Evolutionary conservation across 1,140 invertebrate genomes (phyloP), one percentile per base, ranked within the genome.

Genomic region (Drosophila arizonae): DNA sequence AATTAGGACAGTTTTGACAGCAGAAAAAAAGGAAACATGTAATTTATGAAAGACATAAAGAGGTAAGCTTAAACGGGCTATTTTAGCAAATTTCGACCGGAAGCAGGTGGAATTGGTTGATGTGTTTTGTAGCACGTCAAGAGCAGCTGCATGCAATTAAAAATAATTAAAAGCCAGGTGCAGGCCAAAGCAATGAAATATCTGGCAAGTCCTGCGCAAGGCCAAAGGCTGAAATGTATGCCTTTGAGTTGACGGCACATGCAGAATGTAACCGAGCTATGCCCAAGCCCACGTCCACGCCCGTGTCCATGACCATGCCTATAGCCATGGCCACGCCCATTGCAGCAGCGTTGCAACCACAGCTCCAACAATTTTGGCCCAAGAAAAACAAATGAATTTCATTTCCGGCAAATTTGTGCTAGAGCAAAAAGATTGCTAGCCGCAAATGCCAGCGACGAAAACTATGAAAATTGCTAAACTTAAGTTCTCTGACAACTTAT

Each of bases 401-500:
- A 87, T 88, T 86, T 86, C 79, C 82, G 82, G 74, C 82, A 82
- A 86, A 88, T 86, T 86, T 82, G 71, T 73, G 50, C 33, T 39
- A 6, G 64, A 48, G 76, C 77, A 79, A 79, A 81, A 76, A 81
- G 75, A 81, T 87, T 76, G 51, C 33, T 64, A 3, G 43, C 71
- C 71, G 60, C 65, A 84, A 75, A 77, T 71, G 72, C 62, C 57
- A 72, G 68, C 76, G 72, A 79, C 50, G 77, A 81, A 77, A 86
- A 81, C 81, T 81, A 86, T 86, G 81, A 86, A 79, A 86, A 86
- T 86, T 82, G 72, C 84, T 88, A 69, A 87, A 88, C 76, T 86
- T 86, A 86, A 86, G 84, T 88, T 77, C 79, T 68, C 66, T 86
- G 84, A 86, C 82, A 86, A 86, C 84, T 86, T 86, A 86, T 87